Base-by-base conservation (phyloP, 1,140 invertebrate species). In the Cecropterus lyciades region DNA sequence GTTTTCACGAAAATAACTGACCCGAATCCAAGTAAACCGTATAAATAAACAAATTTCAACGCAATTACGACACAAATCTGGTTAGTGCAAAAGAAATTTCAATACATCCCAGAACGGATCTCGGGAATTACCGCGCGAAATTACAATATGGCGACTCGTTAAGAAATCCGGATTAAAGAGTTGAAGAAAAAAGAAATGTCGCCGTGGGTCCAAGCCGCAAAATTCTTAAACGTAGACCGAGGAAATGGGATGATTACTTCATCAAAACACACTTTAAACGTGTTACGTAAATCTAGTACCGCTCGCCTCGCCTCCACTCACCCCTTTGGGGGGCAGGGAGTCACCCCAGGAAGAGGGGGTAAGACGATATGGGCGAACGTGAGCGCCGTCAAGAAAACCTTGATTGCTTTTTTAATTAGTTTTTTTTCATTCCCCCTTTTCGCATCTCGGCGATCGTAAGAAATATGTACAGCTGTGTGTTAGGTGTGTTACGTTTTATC, bases 201-300 rank as follows among this genome's bases (percentile, higher is more conserved):
- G 75, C 75, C 64, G 67, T 73, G 51, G 79, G 82, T 83, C 79
- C 79, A 72, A 72, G 74, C 88, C 87, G 84, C 87, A 85, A 85
- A 91, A 91, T 91, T 91, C 88, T 91, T 91, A 89, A 91, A 82
- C 87, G 88, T 75, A 88, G 86, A 84, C 80, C 83, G 70, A 79
- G 87, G 88, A 88, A 91, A 89, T 87, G 83, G 84, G 84, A 91
- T 89, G 88, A 91, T 91, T 91, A 89, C 88, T 91, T 91, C 88
- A 91, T 91, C 88, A 91, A 89, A 91, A 91, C 89, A 91, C 87
- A 91, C 89, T 91, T 91, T 91, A 91, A 91, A 88, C 85, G 89
- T 87, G 89, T 91, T 91, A 91, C 89, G 87, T 91, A 91, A 91
- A 91, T 91, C 89, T 89, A 90, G 87, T 90, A 87, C 87, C 72